These are phyloP conservation scores for Anguilla rostrata DNA, from an alignment of 2,113 vertebrate species.

Conservation along the genomic window DNA sequence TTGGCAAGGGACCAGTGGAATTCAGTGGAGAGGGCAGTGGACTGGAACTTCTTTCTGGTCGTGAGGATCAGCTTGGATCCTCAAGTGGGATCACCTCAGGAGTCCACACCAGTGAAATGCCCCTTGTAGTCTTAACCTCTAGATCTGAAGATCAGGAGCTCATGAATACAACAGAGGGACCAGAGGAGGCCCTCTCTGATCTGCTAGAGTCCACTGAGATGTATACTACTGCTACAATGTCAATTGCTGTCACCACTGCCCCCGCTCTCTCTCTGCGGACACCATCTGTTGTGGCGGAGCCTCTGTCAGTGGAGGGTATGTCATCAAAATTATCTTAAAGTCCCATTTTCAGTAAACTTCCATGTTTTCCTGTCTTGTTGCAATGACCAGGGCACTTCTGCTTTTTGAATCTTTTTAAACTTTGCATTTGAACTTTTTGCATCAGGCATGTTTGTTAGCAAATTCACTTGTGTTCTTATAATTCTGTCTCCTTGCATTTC, in stretches of 20 bases:
- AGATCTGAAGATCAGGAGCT: conserved; percentile 55
- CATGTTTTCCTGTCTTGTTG: too few species aligned
- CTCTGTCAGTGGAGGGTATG: conserved; percentile 52
- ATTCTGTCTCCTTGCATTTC: too few species aligned
- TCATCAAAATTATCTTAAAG: conserved; percentile 8
- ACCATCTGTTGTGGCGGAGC: conserved; percentile 44
- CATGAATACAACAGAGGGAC: conserved; percentile 41
- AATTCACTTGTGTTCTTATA: too few species aligned
- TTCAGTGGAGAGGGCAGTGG: conserved; percentile 54
- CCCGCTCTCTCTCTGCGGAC: conserved; percentile 36
- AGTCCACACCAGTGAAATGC: conserved; percentile 53
- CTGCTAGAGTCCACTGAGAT: conserved; percentile 45
- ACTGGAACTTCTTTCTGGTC: conserved; percentile 54
- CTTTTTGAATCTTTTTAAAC: too few species aligned
- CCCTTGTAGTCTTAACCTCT: conserved; percentile 51
- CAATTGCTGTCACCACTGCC: conserved; percentile 35
- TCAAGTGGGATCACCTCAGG: conserved; percentile 40
- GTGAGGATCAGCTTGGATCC: conserved; percentile 44
- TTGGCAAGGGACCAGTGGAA: conserved; percentile 65
- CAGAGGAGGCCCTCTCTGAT: conserved; percentile 57
- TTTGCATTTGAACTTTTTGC: too few species aligned
- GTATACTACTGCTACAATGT: conserved; percentile 25
- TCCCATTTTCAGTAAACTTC: too few species aligned
- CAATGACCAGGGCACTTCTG: too few species aligned
- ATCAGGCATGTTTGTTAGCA: too few species aligned